These are phyloP conservation scores for Chaenocephalus aceratus DNA, from an alignment of 2,113 vertebrate genomes.

Conservation along the genomic window DNA sequence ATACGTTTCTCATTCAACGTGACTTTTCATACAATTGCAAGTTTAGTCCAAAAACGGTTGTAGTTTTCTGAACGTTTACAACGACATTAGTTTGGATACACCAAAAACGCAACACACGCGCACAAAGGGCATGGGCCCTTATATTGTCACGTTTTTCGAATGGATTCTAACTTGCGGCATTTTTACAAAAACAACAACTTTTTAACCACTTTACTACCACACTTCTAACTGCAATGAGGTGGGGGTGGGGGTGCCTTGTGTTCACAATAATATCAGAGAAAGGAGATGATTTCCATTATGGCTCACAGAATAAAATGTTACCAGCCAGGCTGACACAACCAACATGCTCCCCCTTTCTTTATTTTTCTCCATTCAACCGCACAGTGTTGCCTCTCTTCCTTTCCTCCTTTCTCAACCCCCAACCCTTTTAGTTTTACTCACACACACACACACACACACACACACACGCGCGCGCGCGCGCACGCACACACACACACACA, in stretches of 20 bases:
- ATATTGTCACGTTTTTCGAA: conserved; percentile 20
- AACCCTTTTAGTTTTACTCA: conserved; percentile 27
- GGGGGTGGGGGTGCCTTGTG: conserved; percentile 27
- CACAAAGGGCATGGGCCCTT: not conserved
- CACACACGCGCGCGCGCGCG: conserved; percentile 29
- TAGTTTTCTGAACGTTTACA: conserved; percentile 2
- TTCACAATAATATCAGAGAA: conserved; percentile 52
- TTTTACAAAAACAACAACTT: conserved; percentile 8
- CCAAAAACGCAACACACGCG: not conserved
- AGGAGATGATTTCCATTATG: conserved; percentile 47
- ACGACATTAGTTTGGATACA: not conserved
- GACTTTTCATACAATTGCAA: not conserved
- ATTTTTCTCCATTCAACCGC: conserved; percentile 58
- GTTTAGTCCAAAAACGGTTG: not conserved
- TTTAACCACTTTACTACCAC: conserved; percentile 37
- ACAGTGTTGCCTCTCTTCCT: conserved; percentile 54
- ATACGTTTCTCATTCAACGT: not conserved
- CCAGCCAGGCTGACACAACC: conserved; percentile 48
- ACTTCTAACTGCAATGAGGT: conserved; percentile 26
- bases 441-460: conserved; percentile 12
- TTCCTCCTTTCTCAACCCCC: conserved; percentile 47
- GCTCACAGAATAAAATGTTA: conserved; percentile 53
- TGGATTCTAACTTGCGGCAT: conserved; percentile 10
- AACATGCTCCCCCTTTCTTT: conserved; percentile 26
- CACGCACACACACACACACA: conserved; percentile 12